Conservation (phyloP, 2,888 invertebrate species). For the Allolobophora icterica region DNA sequence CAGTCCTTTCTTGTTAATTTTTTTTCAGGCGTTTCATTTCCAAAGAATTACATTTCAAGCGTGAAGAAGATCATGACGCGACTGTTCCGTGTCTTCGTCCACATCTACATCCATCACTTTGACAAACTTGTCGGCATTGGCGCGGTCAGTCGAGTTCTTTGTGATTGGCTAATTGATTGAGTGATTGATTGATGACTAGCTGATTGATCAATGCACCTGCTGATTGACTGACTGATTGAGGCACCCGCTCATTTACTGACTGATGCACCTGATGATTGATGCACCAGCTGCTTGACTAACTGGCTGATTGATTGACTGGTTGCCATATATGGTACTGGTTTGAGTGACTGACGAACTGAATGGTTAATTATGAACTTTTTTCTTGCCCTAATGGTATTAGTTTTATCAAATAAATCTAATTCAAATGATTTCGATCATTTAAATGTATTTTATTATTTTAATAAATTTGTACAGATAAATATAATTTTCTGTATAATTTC, state of each 20-base stretch:
- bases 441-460: neutral
- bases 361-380: too few relatives aligned
- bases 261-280: too few relatives aligned
- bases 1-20: neutral
- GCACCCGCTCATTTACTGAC: too few relatives aligned
- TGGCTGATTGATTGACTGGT: too few relatives aligned
- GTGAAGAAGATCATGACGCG: slow-evolving; percentile 87
- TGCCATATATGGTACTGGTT: too few relatives aligned
- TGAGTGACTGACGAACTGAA: too few relatives aligned
- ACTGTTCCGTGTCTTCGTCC: slow-evolving; percentile 87
- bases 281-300: too few relatives aligned
- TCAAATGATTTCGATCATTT: neutral
- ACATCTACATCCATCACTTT: slow-evolving; percentile 93
- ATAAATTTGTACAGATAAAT: neutral
- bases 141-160: slow-evolving; percentile 38
- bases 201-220: too few relatives aligned
- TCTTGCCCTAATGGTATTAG: too few relatives aligned
- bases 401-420: neutral
- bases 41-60: slow-evolving; percentile 78
- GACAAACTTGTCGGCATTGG: slow-evolving; percentile 76
- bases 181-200: too few relatives aligned
- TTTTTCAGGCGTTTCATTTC: slow-evolving; percentile 79
- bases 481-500: neutral
- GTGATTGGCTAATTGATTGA: too few relatives aligned
- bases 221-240: too few relatives aligned